Evolutionary conservation across 2,888 invertebrate species (phyloP).

Genomic region (Thalpophila matura): DNA sequence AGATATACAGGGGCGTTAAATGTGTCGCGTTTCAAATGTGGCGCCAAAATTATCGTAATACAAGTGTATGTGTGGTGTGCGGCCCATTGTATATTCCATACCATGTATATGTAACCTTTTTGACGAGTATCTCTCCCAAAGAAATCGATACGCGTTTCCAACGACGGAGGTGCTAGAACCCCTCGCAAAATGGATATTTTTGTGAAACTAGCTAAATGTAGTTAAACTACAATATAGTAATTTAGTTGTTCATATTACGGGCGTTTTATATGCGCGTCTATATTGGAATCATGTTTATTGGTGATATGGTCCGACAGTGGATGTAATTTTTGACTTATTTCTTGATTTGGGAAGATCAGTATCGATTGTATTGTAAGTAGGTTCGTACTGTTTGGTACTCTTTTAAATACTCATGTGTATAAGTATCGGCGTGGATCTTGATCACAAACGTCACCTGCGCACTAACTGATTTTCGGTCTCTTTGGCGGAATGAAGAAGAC

Average conservation of each 20-base stretch:
- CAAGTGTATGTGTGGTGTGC: too few species aligned
- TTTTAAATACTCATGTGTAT: neutral
- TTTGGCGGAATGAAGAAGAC: too few species aligned
- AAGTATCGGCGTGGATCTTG: too few species aligned
- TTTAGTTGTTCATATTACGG: conserved; percentile 57
- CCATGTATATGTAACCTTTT: conserved; percentile 49
- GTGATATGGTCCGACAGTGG: conserved; percentile 54
- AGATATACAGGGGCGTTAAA: too few species aligned
- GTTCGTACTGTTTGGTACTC: conserved; percentile 6
- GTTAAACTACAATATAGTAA: conserved; percentile 75
- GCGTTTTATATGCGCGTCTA: conserved; percentile 54
- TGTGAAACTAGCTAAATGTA: conserved; percentile 73
- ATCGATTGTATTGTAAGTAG: neutral
- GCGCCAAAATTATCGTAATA: too few species aligned
- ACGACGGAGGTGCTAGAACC: conserved; percentile 72
- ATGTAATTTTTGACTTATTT: neutral
- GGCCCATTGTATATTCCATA: conserved; percentile 51
- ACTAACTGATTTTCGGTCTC: too few species aligned
- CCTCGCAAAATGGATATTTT: conserved; percentile 68
- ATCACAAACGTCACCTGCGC: too few species aligned
- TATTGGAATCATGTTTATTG: conserved; percentile 56
- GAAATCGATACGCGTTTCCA: conserved; percentile 62
- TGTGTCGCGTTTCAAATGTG: too few species aligned
- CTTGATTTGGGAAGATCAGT: conserved; percentile 3
- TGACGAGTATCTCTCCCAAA: conserved; percentile 59